Base-by-base conservation (phyloP, 1,140 invertebrate genomes). In the Caenorhabditis remanei region DNA sequence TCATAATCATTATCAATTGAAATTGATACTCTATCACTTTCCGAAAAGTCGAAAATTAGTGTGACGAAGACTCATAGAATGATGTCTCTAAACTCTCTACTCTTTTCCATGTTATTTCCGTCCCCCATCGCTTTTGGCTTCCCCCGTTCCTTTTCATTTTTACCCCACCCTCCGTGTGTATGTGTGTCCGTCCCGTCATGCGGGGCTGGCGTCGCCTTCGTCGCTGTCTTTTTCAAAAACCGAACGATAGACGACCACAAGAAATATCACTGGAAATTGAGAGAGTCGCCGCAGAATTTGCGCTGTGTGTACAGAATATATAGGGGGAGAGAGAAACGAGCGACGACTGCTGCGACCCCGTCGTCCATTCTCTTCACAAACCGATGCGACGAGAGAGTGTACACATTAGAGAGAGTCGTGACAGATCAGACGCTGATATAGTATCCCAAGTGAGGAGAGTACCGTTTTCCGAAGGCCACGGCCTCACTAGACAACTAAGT, bases 101-200 rank as follows among this genome's bases (percentile, higher is more conserved):
- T 63, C 53, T 50, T 46, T 58, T 58, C 50, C 14, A 43, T 50
- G 61, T 65, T 84, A 63, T 48, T 65, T 61, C 16, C 55, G 83
- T 84, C 56, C 83, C 55, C 46, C 21, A 21, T 40, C n/a, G 19
- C 43, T 84, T 61, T 65, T 65, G 9, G 41, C 14, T 13, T 48
- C 24, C 56, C 55, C 56, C 55, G 83, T 67, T 21, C 63, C 43
- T 32, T 32, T 85, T 67, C 84, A 55, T 85, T 85, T 85, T 48
- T 32, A 67, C 43, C 71, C 85, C 67, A 21, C 67, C n/a, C 48
- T 32, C 16, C 46, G 56, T 61, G 32, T 63, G 56, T 65, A 32
- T 86, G 65, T 86, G 46, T 40, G 67, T 79, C 79, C 85, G 43
- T 86, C 67, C 79, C 85, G 43, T 71, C 84, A 67, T 85, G 48